Evolutionary conservation across 2,113 vertebrate genomes (phyloP).

Genomic region (Dromaius novaehollandiae): DNA sequence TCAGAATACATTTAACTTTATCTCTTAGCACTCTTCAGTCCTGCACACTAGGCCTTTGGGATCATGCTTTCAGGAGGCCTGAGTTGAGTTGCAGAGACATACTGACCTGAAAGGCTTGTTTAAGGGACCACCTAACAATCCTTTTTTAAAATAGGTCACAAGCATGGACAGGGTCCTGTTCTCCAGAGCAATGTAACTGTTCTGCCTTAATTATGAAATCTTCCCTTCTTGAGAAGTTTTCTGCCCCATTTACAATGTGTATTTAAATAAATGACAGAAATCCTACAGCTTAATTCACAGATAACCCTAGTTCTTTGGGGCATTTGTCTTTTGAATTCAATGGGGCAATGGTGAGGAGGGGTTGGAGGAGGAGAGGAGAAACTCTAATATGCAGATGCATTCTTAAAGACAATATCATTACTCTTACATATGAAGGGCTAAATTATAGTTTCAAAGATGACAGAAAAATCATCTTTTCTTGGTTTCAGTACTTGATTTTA

Average conservation of each 20-base stretch:
- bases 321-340: neutral
- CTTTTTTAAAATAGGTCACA: neutral
- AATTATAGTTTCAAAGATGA: neutral
- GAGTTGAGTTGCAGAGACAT: neutral
- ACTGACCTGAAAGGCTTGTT: slow-evolving; percentile 40
- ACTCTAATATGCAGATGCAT: neutral
- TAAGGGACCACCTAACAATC: slow-evolving; percentile 34
- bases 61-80: slow-evolving; percentile 38
- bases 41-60: neutral
- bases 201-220: neutral
- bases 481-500: neutral
- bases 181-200: neutral
- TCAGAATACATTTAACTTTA: no score
- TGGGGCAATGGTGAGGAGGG: neutral
- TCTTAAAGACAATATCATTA: neutral
- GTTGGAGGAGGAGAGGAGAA: neutral
- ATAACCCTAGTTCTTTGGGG: neutral
- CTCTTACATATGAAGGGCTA: neutral
- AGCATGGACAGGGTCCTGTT: neutral
- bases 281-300: neutral
- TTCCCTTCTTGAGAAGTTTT: neutral
- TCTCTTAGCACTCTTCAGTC: neutral
- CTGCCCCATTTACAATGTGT: neutral
- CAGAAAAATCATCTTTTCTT: neutral
- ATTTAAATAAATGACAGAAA: neutral